A percentile compares a stretch with the other conserved stretches of the same genome.
These are phyloP conservation scores for Reticulitermes lucifugus DNA, from an alignment of 2,888 invertebrate genomes.

Conservation along the genomic window DNA sequence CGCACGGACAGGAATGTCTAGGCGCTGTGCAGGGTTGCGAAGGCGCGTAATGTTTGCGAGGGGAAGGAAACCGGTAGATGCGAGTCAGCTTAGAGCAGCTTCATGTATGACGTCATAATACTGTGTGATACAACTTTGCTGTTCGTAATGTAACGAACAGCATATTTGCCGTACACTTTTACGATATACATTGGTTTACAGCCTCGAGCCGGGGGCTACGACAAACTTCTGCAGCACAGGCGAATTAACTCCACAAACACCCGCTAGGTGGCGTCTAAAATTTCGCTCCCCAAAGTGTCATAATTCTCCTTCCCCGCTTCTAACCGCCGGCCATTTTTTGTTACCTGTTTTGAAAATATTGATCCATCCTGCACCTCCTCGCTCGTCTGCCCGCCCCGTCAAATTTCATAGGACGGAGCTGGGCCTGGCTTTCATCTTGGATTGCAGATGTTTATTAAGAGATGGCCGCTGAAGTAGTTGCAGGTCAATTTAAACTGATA, in stretches of 20 bases:
- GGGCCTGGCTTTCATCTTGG: not conserved
- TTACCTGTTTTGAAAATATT: slow-evolving; percentile 43
- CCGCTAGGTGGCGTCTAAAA: slow-evolving; percentile 16
- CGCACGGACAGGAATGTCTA: too few relatives aligned
- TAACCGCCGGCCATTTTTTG: slow-evolving; percentile 30
- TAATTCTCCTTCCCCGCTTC: slow-evolving; percentile 38
- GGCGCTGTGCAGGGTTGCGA: too few relatives aligned
- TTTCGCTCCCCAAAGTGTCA: slow-evolving; percentile 37
- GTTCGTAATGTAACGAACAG: too few relatives aligned
- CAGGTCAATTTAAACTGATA: not conserved
- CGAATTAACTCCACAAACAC: slow-evolving; percentile 12
- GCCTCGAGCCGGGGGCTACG: too few relatives aligned
- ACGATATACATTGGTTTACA: too few relatives aligned
- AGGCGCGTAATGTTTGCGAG: too few relatives aligned
- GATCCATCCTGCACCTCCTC: slow-evolving; percentile 29
- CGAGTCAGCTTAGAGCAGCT: too few relatives aligned
- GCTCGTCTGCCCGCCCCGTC: not conserved
- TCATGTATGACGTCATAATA: too few relatives aligned
- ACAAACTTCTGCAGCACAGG: too few relatives aligned
- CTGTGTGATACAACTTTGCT: too few relatives aligned
- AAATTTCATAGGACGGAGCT: not conserved
- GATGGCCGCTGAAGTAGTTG: not conserved
- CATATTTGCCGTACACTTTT: too few relatives aligned
- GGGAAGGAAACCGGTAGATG: too few relatives aligned
- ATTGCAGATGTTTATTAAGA: not conserved